A percentile compares a stretch with the other conserved stretches of the same genome.
These are phyloP conservation scores for Paramormyrops hopkinsi DNA, from an alignment of 2,797 vertebrate genomes.

Conservation along the genomic window DNA sequence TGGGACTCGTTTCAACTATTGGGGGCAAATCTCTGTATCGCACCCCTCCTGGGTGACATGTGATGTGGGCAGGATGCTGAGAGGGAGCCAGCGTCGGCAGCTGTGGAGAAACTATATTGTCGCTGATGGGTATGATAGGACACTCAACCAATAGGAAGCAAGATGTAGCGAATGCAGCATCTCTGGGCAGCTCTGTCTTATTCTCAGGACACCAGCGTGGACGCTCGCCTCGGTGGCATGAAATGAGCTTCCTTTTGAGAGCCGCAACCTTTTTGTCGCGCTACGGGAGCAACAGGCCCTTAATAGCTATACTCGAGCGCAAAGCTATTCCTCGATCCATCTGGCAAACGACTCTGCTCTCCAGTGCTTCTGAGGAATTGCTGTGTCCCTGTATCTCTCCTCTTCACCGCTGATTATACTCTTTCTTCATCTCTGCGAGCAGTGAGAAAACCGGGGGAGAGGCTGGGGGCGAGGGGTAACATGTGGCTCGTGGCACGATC, in stretches of 20 bases:
- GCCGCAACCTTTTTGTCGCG: conserved; percentile 27
- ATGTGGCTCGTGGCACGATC: not conserved
- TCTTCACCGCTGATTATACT: conserved; percentile 40
- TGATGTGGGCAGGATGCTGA: not conserved
- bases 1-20: conserved; percentile 16
- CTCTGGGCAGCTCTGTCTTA: not conserved
- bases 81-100: not conserved
- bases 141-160: not conserved
- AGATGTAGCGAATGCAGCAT: not conserved
- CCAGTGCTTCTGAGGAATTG: conserved; percentile 33
- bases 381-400: conserved; percentile 35
- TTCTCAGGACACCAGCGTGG: conserved; percentile 31
- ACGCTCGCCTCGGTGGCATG: conserved; percentile 34
- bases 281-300: conserved; percentile 26
- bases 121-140: not conserved
- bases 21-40: not conserved
- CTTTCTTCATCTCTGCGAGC: conserved; percentile 45
- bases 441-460: conserved; percentile 35
- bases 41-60: not conserved
- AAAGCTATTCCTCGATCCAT: conserved; percentile 32
- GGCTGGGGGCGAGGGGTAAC: conserved; percentile 1
- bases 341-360: conserved; percentile 34
- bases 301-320: conserved; percentile 29
- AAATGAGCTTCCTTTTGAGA: conserved; percentile 31
- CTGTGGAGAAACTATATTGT: not conserved